These are phyloP conservation scores for Yponomeuta cagnagella DNA, from an alignment of 2,888 invertebrate genomes.

Conservation along the genomic window DNA sequence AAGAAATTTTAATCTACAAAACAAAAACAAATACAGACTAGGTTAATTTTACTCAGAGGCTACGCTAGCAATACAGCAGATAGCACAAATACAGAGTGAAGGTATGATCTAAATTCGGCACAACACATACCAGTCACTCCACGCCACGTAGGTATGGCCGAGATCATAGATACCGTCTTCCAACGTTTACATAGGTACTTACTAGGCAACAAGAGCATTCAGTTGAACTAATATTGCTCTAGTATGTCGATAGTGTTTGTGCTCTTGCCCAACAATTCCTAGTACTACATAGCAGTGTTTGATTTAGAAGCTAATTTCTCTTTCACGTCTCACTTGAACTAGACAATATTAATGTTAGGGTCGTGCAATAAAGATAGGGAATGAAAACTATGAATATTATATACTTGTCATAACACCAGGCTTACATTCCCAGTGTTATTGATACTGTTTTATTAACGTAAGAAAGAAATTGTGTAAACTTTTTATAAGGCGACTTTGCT, in stretches of 20 bases:
- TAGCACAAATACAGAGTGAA: not conserved
- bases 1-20: too few species aligned
- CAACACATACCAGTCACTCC: not conserved
- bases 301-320: not conserved
- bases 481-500: too few species aligned
- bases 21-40: too few species aligned
- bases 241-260: slow-evolving; percentile 13
- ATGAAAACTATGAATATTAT: not conserved
- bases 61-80: not conserved
- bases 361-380: not conserved
- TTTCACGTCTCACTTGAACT: not conserved
- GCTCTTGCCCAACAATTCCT: slow-evolving; percentile 1
- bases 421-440: too few species aligned
- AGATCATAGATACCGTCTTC: not conserved
- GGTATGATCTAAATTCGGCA: not conserved
- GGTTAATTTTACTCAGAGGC: too few species aligned
- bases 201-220: slow-evolving; percentile 3
- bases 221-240: slow-evolving; percentile 16
- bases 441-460: too few species aligned
- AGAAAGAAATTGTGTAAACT: too few species aligned
- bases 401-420: too few species aligned
- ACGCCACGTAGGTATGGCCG: not conserved
- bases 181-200: not conserved
- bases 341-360: not conserved
- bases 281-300: not conserved